Evolutionary conservation across 1,140 invertebrate genomes (phyloP).

Genomic region (Lethrus apterus): DNA sequence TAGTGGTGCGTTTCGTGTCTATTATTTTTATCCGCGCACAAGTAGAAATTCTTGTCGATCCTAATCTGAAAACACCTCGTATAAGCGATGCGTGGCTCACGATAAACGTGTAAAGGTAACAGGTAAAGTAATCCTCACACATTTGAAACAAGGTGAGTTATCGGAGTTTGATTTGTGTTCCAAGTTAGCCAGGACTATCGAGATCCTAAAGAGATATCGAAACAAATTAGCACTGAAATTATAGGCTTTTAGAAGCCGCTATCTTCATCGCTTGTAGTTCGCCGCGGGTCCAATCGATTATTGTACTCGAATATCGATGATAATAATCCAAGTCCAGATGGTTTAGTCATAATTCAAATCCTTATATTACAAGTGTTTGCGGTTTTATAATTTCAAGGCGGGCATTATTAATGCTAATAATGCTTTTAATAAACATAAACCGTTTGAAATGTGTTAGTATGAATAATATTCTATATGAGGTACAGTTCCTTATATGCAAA

Average conservation of each 20-base stretch:
- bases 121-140: conserved; percentile 26
- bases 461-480: too few relatives aligned
- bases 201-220: conserved; percentile 36
- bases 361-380: conserved; percentile 29
- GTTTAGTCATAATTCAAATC: conserved; percentile 35
- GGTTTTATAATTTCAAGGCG: conserved; percentile 36
- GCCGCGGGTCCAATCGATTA: conserved; percentile 39
- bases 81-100: too few relatives aligned
- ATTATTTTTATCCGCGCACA: too few relatives aligned
- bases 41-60: too few relatives aligned
- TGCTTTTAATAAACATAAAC: conserved; percentile 3
- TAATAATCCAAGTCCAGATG: conserved; percentile 34
- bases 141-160: conserved; percentile 25
- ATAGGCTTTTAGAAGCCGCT: conserved; percentile 41
- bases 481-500: too few relatives aligned
- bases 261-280: conserved; percentile 36
- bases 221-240: conserved; percentile 41
- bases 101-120: conserved; percentile 18
- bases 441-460: too few relatives aligned
- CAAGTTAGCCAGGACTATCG: conserved; percentile 21
- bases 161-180: conserved; percentile 27
- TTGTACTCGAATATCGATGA: conserved; percentile 29
- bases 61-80: too few relatives aligned
- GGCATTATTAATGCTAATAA: conserved; percentile 5
- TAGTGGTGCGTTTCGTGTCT: too few relatives aligned